Evolutionary conservation across 2,797 vertebrate species (phyloP).

Genomic region (Mormyrops attenuatus): DNA sequence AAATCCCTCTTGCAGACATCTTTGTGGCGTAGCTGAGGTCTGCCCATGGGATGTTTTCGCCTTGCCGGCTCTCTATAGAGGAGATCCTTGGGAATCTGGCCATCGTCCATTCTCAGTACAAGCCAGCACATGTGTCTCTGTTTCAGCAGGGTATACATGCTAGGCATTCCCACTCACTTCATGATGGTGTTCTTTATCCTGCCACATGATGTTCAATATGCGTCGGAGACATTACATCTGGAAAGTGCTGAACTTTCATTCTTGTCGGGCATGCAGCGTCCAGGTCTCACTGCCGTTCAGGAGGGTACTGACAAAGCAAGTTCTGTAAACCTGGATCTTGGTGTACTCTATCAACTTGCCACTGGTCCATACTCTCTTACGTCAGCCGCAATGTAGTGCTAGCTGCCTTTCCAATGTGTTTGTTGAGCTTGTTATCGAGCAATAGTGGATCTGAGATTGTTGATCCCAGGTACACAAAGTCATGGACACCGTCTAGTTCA

Average conservation of each 20-base stretch:
- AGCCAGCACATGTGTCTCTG: background rate
- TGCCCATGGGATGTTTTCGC: background rate
- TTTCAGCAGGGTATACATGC: background rate
- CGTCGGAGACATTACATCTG: background rate
- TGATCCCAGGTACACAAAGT: background rate
- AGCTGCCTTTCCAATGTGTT: background rate
- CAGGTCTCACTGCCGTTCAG: background rate
- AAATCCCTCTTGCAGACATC: background rate
- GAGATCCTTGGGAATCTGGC: constrained; percentile 6
- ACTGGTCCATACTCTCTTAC: background rate
- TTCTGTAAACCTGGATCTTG: background rate
- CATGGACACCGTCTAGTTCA: background rate
- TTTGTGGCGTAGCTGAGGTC: background rate
- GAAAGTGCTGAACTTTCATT: background rate
- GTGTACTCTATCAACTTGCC: background rate
- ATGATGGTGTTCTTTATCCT: background rate
- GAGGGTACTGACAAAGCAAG: background rate
- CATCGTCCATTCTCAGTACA: background rate
- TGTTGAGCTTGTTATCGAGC: background rate
- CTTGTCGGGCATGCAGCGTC: background rate
- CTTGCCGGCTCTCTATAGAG: constrained; percentile 10
- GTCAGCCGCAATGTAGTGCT: background rate
- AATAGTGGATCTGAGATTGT: background rate
- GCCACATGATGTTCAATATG: background rate
- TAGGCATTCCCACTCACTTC: background rate